Conservation (phyloP, 2,113 vertebrate species). For the Amphiprion percula region DNA sequence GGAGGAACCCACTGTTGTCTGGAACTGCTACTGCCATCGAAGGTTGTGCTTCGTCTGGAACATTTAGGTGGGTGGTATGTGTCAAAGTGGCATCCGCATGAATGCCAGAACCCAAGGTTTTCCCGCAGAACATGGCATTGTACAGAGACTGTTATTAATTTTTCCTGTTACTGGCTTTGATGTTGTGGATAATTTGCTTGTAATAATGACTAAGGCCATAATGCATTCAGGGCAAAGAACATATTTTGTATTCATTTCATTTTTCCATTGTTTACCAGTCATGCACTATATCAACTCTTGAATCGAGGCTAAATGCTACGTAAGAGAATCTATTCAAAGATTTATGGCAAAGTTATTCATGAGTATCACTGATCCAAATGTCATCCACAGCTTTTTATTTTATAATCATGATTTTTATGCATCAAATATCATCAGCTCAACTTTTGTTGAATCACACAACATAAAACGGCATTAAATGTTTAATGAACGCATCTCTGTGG, state of each 20-base stretch:
- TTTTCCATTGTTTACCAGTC: not conserved
- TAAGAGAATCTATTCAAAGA: not conserved
- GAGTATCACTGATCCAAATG: not conserved
- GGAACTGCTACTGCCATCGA: too few relatives aligned
- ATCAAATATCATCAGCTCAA: constrained; percentile 10
- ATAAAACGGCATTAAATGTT: constrained; percentile 6
- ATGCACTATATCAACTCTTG: not conserved
- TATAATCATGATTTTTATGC: not conserved
- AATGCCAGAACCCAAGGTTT: too few relatives aligned
- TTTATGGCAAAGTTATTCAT: not conserved
- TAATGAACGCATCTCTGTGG: constrained; percentile 35
- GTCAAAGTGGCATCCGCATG: too few relatives aligned
- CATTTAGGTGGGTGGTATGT: too few relatives aligned
- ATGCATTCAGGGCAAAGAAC: not conserved
- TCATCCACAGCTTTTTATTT: not conserved
- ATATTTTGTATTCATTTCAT: not conserved
- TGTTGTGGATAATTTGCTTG: not conserved
- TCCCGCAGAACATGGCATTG: too few relatives aligned
- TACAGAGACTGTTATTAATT: too few relatives aligned
- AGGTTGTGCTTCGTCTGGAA: too few relatives aligned
- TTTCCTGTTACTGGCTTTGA: not conserved
- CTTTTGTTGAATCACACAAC: constrained; percentile 28
- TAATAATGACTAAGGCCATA: not conserved
- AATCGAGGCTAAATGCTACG: not conserved
- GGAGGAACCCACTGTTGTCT: too few relatives aligned